Conservation (phyloP, 2,113 vertebrate genomes). For the Hydrolagus affinis region DNA sequence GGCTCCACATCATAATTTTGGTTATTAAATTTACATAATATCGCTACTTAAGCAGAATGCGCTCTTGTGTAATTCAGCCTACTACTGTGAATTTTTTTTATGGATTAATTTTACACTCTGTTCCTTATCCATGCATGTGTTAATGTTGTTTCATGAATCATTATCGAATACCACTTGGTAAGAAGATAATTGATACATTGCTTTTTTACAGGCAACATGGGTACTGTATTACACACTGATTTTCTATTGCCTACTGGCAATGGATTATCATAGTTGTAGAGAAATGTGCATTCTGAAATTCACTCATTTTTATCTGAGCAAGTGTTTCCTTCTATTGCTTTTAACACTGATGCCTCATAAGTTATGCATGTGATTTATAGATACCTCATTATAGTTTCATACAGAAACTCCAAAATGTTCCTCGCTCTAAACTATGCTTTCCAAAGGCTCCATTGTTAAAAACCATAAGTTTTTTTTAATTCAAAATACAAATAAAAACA, state of each 20-base stretch:
- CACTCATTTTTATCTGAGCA: too few relatives aligned
- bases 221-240: neutral
- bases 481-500: too few relatives aligned
- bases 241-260: neutral
- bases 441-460: neutral
- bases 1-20: constrained; percentile 58
- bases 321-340: neutral
- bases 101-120: constrained; percentile 22
- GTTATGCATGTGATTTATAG: neutral
- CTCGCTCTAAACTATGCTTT: neutral
- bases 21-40: constrained; percentile 25
- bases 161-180: neutral
- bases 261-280: constrained; percentile 11
- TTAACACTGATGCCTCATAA: neutral
- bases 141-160: constrained; percentile 10
- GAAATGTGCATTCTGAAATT: neutral
- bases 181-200: neutral
- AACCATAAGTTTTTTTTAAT: too few relatives aligned
- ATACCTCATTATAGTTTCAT: neutral
- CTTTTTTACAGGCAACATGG: neutral
- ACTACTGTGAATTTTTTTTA: neutral
- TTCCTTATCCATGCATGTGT: neutral
- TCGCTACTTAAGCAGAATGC: constrained; percentile 1
- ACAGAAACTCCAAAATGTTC: neutral
- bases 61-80: constrained; percentile 5